phyloP scores from a whole-genome alignment of 2,888 invertebrate genomes.

The Watsonalla cultraria region DNA sequence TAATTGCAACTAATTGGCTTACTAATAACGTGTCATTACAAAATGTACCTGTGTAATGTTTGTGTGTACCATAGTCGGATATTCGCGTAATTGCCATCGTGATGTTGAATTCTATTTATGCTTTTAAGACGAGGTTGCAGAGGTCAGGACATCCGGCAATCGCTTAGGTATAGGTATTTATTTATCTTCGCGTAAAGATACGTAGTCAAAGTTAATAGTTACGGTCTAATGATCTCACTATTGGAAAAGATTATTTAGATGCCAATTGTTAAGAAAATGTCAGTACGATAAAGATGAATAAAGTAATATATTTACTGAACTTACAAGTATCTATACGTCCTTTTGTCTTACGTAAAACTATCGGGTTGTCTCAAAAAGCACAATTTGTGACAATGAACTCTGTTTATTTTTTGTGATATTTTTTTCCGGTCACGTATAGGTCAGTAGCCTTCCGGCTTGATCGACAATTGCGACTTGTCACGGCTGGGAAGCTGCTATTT shows the following conservation, averaged over 20 bases:
- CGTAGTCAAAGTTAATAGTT: too few species aligned
- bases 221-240: too few species aligned
- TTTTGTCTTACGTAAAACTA: neutral
- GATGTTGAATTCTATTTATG: too few species aligned
- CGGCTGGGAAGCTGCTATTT: slow-evolving; percentile 2
- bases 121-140: too few species aligned
- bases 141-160: too few species aligned
- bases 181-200: too few species aligned
- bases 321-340: too few species aligned
- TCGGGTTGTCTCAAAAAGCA: neutral
- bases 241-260: too few species aligned
- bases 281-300: too few species aligned
- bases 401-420: slow-evolving; percentile 11
- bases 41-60: slow-evolving; percentile 1
- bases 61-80: neutral
- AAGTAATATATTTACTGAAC: too few species aligned
- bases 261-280: too few species aligned
- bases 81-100: neutral
- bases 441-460: slow-evolving; percentile 28
- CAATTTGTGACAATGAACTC: slow-evolving; percentile 1
- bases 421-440: slow-evolving; percentile 24
- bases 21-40: slow-evolving; percentile 19
- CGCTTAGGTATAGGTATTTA: neutral
- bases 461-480: slow-evolving; percentile 7
- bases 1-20: slow-evolving; percentile 38